Conservation (phyloP, 1,140 invertebrate species). For the Plectus sambesii region DNA sequence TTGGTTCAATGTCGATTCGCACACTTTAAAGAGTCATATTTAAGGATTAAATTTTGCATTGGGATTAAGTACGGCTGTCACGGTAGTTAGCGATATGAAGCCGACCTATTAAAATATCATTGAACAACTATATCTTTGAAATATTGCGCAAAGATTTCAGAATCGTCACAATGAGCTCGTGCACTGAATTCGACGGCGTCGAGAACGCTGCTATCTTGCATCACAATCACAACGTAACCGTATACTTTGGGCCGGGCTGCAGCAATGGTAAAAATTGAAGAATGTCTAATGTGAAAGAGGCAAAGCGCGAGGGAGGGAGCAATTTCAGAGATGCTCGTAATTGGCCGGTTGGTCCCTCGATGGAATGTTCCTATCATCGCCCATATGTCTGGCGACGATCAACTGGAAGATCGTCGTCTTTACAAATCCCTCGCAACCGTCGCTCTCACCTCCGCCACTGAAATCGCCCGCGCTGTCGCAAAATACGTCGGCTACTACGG, state of each 20-base stretch:
- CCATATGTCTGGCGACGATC: slow-evolving; percentile 44
- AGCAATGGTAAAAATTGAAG: slow-evolving; percentile 36
- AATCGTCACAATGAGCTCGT: slow-evolving; percentile 43
- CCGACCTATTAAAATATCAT: too few relatives aligned
- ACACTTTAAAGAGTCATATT: too few relatives aligned
- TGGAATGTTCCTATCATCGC: slow-evolving; percentile 46
- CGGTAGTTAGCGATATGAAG: too few relatives aligned
- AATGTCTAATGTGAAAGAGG: neutral
- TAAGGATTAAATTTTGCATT: slow-evolving; percentile 1
- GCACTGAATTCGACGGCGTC: slow-evolving; percentile 40
- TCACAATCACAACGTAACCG: slow-evolving; percentile 41
- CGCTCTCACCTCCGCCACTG: slow-evolving; percentile 42
- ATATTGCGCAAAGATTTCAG: too few relatives aligned
- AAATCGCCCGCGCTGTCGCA: slow-evolving; percentile 45
- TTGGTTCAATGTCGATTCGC: too few relatives aligned
- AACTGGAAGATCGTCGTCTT: slow-evolving; percentile 35
- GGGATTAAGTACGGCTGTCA: too few relatives aligned
- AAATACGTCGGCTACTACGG: too few relatives aligned
- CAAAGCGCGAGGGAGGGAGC: neutral
- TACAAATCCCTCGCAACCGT: slow-evolving; percentile 45
- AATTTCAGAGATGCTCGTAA: slow-evolving; percentile 42
- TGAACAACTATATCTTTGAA: too few relatives aligned
- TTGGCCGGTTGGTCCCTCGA: slow-evolving; percentile 38
- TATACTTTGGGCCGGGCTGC: slow-evolving; percentile 44
- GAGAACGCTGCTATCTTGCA: slow-evolving; percentile 43